Evolutionary conservation across 2,113 vertebrate species (phyloP).

Genomic region (Puntigrus tetrazona): DNA sequence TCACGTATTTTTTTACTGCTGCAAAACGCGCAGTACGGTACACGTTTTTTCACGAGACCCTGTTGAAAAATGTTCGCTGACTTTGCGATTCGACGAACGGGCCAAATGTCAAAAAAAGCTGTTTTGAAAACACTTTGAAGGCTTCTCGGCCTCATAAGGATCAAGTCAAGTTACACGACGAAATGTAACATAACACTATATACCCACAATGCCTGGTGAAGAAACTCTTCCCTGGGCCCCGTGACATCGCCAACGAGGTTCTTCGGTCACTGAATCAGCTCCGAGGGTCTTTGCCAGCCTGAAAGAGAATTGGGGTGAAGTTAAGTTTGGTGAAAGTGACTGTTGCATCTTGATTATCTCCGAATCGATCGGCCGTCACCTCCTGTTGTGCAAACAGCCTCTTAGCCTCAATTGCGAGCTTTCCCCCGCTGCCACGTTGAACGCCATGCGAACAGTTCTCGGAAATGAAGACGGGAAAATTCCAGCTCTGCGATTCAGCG

Average conservation of each 20-base stretch:
- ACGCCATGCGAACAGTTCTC: background rate
- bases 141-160: background rate
- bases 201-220: background rate
- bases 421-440: background rate
- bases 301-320: background rate
- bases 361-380: background rate
- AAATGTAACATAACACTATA: background rate
- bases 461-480: background rate
- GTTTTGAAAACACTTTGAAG: no score
- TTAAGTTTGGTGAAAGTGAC: background rate
- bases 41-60: no score
- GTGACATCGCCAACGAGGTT: background rate
- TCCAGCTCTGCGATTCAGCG: conserved; percentile 7
- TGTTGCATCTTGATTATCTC: background rate
- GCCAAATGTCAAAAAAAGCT: no score
- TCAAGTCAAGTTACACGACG: background rate
- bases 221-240: no score
- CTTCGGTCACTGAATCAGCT: background rate
- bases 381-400: conserved; percentile 2
- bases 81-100: no score
- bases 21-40: no score
- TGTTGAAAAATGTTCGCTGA: no score
- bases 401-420: background rate
- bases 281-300: background rate
- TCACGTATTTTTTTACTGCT: no score